phyloP scores from a whole-genome alignment of 2,113 vertebrate species.

The Cololabis saira region DNA sequence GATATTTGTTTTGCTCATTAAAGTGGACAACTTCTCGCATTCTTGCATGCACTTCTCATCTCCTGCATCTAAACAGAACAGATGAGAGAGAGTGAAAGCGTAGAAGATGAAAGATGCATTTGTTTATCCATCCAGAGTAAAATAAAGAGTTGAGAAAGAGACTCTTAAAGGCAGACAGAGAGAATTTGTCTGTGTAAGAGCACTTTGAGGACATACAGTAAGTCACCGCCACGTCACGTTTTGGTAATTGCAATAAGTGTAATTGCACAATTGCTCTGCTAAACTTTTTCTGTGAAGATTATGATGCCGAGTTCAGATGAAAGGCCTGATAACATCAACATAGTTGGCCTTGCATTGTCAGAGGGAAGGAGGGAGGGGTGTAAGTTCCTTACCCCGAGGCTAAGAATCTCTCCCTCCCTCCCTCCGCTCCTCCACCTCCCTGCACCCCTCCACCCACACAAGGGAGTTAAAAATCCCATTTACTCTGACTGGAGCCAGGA shows the following conservation, averaged over 20 bases:
- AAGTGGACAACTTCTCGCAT: too few relatives aligned
- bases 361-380: slow-evolving; percentile 29
- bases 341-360: slow-evolving; percentile 75
- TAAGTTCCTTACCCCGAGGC: slow-evolving; percentile 76
- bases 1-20: not conserved
- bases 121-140: not conserved
- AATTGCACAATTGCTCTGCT: slow-evolving; percentile 59
- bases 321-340: slow-evolving; percentile 75
- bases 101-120: not conserved
- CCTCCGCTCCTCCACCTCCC: slow-evolving; percentile 52
- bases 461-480: slow-evolving; percentile 83
- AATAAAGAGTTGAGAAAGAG: slow-evolving; percentile 1
- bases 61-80: not conserved
- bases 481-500: slow-evolving; percentile 88
- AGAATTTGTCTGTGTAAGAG: slow-evolving; percentile 14
- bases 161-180: slow-evolving; percentile 7
- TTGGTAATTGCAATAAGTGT: slow-evolving; percentile 63
- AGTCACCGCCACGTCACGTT: slow-evolving; percentile 47
- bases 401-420: slow-evolving; percentile 73
- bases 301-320: slow-evolving; percentile 69
- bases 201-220: slow-evolving; percentile 12
- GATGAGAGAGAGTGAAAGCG: not conserved
- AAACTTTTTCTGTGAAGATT: slow-evolving; percentile 69
- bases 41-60: not conserved
- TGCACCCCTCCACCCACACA: slow-evolving; percentile 74